Evolutionary conservation across 92 coral and sea anemone genomes (phyloP).

Genomic region (Galaxea fascicularis): DNA sequence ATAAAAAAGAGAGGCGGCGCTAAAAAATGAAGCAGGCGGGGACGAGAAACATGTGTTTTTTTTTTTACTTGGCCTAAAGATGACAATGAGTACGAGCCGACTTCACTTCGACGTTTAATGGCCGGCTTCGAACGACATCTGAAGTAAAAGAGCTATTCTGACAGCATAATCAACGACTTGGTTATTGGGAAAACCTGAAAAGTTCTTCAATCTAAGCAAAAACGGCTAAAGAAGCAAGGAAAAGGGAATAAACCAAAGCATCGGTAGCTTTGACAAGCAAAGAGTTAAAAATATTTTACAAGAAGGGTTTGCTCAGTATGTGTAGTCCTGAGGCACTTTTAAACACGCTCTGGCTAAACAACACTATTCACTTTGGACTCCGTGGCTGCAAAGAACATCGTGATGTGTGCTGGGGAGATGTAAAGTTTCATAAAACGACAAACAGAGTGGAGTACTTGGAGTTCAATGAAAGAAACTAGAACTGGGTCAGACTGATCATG

Average conservation of each 20-base stretch:
- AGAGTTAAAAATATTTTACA: neutral
- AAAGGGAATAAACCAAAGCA: neutral
- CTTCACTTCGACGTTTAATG: no score
- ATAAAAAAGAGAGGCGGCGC: no score
- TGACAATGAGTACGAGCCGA: conserved; percentile 43
- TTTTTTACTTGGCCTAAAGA: no score
- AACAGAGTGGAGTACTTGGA: neutral
- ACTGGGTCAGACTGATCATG: neutral
- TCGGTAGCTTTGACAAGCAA: neutral
- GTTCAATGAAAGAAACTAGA: neutral
- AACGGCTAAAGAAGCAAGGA: no score
- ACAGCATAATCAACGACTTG: no score
- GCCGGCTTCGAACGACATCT: no score
- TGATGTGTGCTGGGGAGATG: no score
- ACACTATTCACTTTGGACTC: conserved; percentile 45
- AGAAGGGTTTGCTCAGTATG: conserved; percentile 33
- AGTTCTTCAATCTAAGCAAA: conserved; percentile 42
- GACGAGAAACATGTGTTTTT: no score
- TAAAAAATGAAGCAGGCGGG: no score
- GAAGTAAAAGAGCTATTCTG: no score
- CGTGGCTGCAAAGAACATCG: neutral
- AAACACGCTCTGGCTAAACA: conserved; percentile 50
- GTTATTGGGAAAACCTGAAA: conserved; percentile 32
- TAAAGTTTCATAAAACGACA: conserved; percentile 29
- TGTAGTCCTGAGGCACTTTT: conserved; percentile 26